phyloP scores from a whole-genome alignment of 1,140 invertebrate genomes.

The Nasonia giraulti region DNA sequence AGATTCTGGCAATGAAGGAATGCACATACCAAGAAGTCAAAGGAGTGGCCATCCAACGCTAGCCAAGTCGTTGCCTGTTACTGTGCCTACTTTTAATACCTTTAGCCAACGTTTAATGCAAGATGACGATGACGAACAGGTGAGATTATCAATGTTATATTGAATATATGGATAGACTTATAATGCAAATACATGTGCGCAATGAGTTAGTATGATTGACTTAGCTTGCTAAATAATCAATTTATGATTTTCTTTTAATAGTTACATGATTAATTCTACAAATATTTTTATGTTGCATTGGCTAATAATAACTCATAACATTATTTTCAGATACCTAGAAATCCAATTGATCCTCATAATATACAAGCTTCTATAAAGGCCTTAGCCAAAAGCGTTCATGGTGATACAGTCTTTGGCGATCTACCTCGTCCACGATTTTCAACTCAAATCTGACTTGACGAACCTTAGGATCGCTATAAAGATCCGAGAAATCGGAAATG shows the following conservation, averaged over 20 bases:
- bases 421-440: slow-evolving; percentile 87
- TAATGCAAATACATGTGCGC: background rate
- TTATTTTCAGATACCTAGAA: slow-evolving; percentile 59
- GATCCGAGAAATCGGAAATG: slow-evolving; percentile 30
- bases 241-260: too few species aligned
- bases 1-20: slow-evolving; percentile 73
- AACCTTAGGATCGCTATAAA: slow-evolving; percentile 17
- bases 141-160: slow-evolving; percentile 55
- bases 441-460: slow-evolving; percentile 82
- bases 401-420: slow-evolving; percentile 88
- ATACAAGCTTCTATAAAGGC: slow-evolving; percentile 92
- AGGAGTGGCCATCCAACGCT: slow-evolving; percentile 67
- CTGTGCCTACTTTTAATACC: slow-evolving; percentile 74
- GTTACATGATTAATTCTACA: too few species aligned
- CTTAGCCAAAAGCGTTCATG: slow-evolving; percentile 88
- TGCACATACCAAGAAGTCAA: slow-evolving; percentile 68
- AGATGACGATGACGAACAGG: slow-evolving; percentile 72
- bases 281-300: background rate
- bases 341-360: slow-evolving; percentile 76
- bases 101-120: slow-evolving; percentile 60
- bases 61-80: slow-evolving; percentile 76
- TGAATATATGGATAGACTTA: background rate
- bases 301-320: background rate
- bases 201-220: background rate
- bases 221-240: background rate